Percentiles rank a stretch among this genome's conserved stretches.
Evolutionary conservation across 2,797 vertebrate species (phyloP).

Genomic region (Phrynocephalus guinanensis): DNA sequence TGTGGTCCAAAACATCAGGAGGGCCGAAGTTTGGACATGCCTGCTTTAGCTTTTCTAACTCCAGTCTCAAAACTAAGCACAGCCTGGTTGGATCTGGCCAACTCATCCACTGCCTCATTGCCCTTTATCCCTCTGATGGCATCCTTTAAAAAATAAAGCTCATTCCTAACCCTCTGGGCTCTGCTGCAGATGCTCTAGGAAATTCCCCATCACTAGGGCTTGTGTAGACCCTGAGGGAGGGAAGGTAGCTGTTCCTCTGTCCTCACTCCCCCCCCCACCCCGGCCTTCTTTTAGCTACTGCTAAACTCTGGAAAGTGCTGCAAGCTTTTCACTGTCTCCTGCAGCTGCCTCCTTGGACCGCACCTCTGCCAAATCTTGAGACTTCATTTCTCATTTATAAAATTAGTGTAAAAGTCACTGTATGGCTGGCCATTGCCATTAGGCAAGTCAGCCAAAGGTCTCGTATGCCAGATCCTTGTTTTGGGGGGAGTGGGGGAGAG

Average conservation of each 20-base stretch:
- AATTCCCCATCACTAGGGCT: neutral
- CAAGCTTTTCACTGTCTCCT: slow-evolving; percentile 38
- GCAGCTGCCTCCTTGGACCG: slow-evolving; percentile 29
- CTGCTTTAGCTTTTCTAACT: neutral
- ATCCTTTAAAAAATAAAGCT: neutral
- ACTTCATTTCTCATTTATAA: slow-evolving; percentile 1
- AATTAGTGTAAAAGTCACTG: slow-evolving; percentile 46
- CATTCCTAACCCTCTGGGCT: neutral
- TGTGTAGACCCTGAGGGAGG: neutral
- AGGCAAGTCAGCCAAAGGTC: neutral
- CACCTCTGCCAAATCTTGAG: neutral
- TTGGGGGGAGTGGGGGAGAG: neutral
- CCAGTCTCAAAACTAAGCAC: slow-evolving; percentile 1
- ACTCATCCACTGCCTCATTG: neutral
- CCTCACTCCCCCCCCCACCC: neutral
- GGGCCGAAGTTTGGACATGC: too few relatives aligned
- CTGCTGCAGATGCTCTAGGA: neutral
- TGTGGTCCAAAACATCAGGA: too few relatives aligned
- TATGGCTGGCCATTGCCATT: neutral
- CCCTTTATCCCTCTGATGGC: rapidly evolving
- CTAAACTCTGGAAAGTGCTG: slow-evolving; percentile 17
- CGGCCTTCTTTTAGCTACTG: neutral
- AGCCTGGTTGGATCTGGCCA: neutral
- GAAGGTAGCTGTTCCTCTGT: neutral
- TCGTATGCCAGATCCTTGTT: neutral